A percentile compares a stretch with the other conserved stretches of the same genome.
Evolutionary conservation across 2,888 invertebrate species (phyloP).

Genomic region (Dinocampus coccinellae): DNA sequence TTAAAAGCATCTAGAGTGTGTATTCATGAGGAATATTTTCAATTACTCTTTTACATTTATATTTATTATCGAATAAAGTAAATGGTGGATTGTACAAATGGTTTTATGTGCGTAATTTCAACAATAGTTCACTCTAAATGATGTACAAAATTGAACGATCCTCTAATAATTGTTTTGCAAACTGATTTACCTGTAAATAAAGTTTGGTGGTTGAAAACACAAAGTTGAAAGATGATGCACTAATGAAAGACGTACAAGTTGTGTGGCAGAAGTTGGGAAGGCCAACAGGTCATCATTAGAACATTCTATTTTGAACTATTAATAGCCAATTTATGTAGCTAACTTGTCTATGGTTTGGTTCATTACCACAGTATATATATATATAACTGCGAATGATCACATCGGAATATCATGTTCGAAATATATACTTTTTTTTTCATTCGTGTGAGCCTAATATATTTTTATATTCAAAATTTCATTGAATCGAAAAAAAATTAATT

Average conservation of each 20-base stretch:
- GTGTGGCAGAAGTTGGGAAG: conserved; percentile 64
- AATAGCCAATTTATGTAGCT: conserved; percentile 71
- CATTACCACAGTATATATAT: conserved; percentile 30
- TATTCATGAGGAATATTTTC: neutral
- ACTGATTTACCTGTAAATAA: conserved; percentile 13
- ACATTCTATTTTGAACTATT: conserved; percentile 69
- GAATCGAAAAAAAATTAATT: too few relatives aligned
- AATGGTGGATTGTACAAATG: neutral
- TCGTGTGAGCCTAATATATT: too few relatives aligned
- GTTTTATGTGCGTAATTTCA: neutral
- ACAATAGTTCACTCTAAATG: neutral
- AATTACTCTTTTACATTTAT: neutral
- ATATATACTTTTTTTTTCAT: too few relatives aligned
- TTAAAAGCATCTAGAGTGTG: neutral
- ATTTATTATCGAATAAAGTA: neutral
- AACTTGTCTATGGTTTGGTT: conserved; percentile 23
- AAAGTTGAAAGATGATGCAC: conserved; percentile 38
- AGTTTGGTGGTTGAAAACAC: conserved; percentile 9
- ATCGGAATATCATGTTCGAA: too few relatives aligned
- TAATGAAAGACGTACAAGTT: conserved; percentile 57
- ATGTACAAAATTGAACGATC: neutral
- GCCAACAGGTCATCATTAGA: conserved; percentile 69
- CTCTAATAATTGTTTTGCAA: conserved; percentile 20
- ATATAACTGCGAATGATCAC: neutral
- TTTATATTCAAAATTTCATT: too few relatives aligned